phyloP scores from a whole-genome alignment of 2,888 invertebrate species.

The Patella ulyssiponensis region DNA sequence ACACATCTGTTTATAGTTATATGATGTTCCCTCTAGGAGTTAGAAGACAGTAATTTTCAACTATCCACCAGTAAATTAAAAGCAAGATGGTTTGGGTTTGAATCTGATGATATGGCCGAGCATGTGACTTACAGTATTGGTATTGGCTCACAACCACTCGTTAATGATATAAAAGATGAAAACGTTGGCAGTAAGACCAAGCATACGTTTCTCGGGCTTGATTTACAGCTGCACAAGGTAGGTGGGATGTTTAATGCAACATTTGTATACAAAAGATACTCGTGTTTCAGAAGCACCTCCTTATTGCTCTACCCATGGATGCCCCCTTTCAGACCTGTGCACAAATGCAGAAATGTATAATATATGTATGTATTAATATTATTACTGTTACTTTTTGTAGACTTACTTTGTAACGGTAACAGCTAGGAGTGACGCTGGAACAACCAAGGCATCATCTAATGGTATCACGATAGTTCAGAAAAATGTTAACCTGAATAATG shows the following conservation, averaged over 20 bases:
- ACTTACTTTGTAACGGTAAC: constrained; percentile 38
- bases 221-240: constrained; percentile 30
- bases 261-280: too few species aligned
- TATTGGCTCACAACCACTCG: constrained; percentile 37
- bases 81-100: constrained; percentile 49
- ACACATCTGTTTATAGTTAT: too few species aligned
- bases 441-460: constrained; percentile 21
- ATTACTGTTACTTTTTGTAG: constrained; percentile 23
- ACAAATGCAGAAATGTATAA: too few species aligned
- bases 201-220: constrained; percentile 35
- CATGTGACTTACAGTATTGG: constrained; percentile 41
- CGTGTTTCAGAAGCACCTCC: too few species aligned
- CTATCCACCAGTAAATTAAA: constrained; percentile 27
- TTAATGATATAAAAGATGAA: constrained; percentile 32
- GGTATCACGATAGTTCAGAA: not conserved
- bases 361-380: too few species aligned
- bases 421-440: constrained; percentile 33
- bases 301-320: too few species aligned
- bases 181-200: constrained; percentile 18
- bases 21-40: constrained; percentile 26
- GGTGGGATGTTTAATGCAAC: too few species aligned
- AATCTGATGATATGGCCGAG: constrained; percentile 36
- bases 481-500: not conserved
- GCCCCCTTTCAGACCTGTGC: too few species aligned
- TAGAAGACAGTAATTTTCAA: constrained; percentile 43